A percentile compares a stretch with the other conserved stretches of the same genome.
Evolutionary conservation across 2,888 invertebrate genomes (phyloP).

Genomic region (Drosophila setosimentum): DNA sequence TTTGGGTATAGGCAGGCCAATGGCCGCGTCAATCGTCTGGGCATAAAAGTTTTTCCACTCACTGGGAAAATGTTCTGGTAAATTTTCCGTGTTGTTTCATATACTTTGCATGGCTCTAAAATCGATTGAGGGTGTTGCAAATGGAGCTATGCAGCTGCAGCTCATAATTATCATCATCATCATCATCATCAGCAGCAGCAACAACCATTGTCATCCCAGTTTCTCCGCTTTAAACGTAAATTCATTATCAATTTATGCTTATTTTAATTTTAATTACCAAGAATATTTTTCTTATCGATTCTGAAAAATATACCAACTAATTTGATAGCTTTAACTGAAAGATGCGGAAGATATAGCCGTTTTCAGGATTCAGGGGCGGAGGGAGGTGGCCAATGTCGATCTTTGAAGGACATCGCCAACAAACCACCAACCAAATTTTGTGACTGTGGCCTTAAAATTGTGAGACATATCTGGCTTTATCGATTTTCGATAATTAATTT

Average conservation of each 20-base stretch:
- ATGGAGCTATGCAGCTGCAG: constrained; percentile 19
- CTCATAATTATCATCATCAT: constrained; percentile 18
- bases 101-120: constrained; percentile 25
- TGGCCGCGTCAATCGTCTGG: constrained; percentile 46
- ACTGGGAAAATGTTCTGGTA: constrained; percentile 13
- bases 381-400: no score
- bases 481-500: no score
- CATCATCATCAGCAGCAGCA: constrained; percentile 11
- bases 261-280: background rate
- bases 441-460: no score
- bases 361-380: no score
- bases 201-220: constrained; percentile 1
- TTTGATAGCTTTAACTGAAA: no score
- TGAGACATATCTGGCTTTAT: no score
- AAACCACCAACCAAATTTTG: no score
- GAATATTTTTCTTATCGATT: background rate
- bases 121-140: constrained; percentile 42
- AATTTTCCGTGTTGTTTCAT: constrained; percentile 13
- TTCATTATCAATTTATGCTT: background rate
- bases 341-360: no score
- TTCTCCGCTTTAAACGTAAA: background rate
- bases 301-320: no score
- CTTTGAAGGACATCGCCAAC: no score
- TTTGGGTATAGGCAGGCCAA: constrained; percentile 9
- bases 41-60: constrained; percentile 45